Evolutionary conservation across 2,113 vertebrate species (phyloP).

Genomic region (Cavia porcellus): DNA sequence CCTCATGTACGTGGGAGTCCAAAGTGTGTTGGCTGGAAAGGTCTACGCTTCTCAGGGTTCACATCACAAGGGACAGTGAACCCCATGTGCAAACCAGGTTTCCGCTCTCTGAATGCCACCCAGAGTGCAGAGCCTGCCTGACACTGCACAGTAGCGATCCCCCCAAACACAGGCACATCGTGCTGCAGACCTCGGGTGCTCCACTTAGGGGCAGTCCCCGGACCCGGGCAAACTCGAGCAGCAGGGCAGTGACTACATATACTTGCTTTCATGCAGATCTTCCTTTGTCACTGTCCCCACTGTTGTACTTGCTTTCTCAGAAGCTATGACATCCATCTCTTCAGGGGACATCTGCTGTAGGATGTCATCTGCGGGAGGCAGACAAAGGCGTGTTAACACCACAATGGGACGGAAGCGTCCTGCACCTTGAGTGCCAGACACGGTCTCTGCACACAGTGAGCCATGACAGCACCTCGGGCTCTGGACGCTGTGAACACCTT

Average conservation of each 20-base stretch:
- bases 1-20: not conserved
- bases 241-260: not conserved
- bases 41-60: not conserved
- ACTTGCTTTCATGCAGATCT: conserved; percentile 35
- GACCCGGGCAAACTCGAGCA: fast-evolving
- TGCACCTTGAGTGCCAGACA: not conserved
- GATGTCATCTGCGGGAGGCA: conserved; percentile 23
- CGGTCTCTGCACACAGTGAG: not conserved
- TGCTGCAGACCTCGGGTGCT: not conserved
- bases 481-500: not conserved
- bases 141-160: not conserved
- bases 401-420: fast-evolving
- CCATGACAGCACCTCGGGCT: too few species aligned
- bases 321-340: not conserved
- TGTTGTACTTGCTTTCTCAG: not conserved
- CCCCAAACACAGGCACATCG: not conserved
- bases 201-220: not conserved
- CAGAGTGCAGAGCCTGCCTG: not conserved
- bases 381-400: not conserved
- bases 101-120: not conserved
- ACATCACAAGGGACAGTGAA: not conserved
- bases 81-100: not conserved
- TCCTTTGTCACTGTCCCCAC: not conserved
- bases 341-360: not conserved
- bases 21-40: not conserved